Percentiles rank a stretch among this genome's conserved stretches.
These are phyloP conservation scores for Zapornia atra DNA, from an alignment of 2,113 vertebrate species.

Conservation along the genomic window DNA sequence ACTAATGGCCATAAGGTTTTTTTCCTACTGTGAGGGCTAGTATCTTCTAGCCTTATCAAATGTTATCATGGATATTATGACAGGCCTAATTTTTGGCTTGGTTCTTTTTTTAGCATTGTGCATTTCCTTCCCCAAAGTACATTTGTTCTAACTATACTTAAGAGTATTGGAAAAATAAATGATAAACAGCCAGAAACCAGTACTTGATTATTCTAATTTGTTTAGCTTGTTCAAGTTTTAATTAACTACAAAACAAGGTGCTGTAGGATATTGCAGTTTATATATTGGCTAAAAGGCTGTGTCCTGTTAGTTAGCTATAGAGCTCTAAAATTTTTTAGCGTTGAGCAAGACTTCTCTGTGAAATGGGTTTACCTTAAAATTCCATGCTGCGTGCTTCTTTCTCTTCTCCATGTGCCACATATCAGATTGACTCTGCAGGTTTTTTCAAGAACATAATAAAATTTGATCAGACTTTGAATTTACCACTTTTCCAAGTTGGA, in stretches of 20 bases:
- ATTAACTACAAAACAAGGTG: not conserved
- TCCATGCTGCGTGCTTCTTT: not conserved
- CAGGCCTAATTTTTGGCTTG: not conserved
- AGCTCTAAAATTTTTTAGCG: not conserved
- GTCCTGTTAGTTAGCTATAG: not conserved
- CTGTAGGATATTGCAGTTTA: not conserved
- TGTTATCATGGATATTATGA: not conserved
- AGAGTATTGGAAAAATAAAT: not conserved
- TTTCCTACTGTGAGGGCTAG: not conserved
- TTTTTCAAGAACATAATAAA: not conserved
- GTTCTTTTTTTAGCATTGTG: not conserved
- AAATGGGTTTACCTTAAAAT: not conserved
- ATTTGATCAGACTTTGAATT: not conserved
- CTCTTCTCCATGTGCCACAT: not conserved
- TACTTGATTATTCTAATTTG: not conserved
- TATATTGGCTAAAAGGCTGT: not conserved
- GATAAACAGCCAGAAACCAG: not conserved
- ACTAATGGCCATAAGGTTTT: not conserved
- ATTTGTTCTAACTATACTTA: not conserved
- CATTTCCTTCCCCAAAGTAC: not conserved
- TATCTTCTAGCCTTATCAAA: not conserved
- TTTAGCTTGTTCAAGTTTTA: not conserved
- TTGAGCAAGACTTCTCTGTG: not conserved
- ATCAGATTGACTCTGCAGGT: not conserved
- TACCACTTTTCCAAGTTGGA: not conserved